These are phyloP conservation scores for Rhopilema esculentum DNA, from an alignment of 30 jellyfish, hydroid and myxozoan genomes.

Conservation along the genomic window DNA sequence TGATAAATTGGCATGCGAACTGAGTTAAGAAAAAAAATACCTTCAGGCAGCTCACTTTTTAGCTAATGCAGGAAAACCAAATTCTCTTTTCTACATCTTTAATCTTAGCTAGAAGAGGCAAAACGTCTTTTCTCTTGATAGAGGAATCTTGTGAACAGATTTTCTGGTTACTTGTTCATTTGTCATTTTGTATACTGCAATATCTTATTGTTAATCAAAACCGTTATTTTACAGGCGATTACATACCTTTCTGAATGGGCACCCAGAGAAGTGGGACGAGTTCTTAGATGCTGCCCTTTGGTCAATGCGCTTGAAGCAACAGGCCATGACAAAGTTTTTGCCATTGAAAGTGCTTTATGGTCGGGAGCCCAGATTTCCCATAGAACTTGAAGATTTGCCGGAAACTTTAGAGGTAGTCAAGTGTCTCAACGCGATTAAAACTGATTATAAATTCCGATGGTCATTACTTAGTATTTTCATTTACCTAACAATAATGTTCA, in stretches of 20 bases:
- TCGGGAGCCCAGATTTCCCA: conserved; percentile 6
- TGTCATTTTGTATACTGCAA: neutral
- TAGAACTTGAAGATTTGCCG: neutral
- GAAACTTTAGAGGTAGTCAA: neutral
- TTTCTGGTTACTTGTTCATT: neutral
- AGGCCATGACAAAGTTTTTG: conserved; percentile 12
- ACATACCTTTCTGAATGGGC: neutral
- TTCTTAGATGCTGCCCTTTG: conserved; percentile 8
- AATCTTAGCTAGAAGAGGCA: no score
- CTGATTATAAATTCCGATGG: neutral
- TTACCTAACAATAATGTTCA: neutral
- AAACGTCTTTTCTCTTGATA: no score
- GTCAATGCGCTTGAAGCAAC: conserved; percentile 5
- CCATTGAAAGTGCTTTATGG: conserved; percentile 4
- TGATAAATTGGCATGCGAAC: no score
- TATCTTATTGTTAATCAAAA: neutral
- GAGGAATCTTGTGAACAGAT: no score
- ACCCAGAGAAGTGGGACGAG: neutral
- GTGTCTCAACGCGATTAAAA: no score
- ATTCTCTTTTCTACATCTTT: no score
- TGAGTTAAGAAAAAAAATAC: no score
- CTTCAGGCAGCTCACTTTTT: no score
- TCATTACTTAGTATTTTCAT: neutral
- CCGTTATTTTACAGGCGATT: neutral
- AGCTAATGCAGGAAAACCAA: no score